Evolutionary conservation across 92 coral and sea anemone genomes (phyloP).

Genomic region (Actinernus sp.): DNA sequence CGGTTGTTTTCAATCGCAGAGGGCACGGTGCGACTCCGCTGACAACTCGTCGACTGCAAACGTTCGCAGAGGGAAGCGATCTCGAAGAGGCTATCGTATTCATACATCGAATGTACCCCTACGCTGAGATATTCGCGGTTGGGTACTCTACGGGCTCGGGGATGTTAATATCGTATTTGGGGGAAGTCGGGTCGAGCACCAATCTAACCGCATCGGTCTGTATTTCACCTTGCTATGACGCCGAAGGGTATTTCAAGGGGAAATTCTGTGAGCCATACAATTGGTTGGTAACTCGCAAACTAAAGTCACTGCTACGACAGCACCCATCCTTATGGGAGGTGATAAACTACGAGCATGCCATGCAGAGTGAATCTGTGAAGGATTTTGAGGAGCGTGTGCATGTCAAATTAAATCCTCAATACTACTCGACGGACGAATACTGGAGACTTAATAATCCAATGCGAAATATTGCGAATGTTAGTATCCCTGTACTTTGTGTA

Average conservation of each 20-base stretch:
- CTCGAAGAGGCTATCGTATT: conserved; percentile 88
- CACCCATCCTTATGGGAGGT: conserved; percentile 86
- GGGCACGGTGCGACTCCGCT: conserved; percentile 90
- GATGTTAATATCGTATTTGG: conserved; percentile 86
- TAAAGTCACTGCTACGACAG: conserved; percentile 67
- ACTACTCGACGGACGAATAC: conserved; percentile 74
- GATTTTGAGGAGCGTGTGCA: conserved; percentile 92
- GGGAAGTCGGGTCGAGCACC: conserved; percentile 61
- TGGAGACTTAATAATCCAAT: conserved; percentile 88
- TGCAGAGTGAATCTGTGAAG: conserved; percentile 71
- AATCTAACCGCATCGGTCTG: conserved; percentile 84
- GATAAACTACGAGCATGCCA: conserved; percentile 77
- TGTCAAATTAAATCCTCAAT: conserved; percentile 71
- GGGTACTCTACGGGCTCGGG: conserved; percentile 90
- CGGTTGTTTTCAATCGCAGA: conserved; percentile 97
- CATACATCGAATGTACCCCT: conserved; percentile 81
- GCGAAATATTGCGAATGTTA: conserved; percentile 82
- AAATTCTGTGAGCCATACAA: conserved; percentile 84
- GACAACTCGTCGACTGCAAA: conserved; percentile 90
- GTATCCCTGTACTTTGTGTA: conserved; percentile 89
- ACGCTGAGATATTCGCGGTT: conserved; percentile 86
- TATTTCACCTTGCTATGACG: conserved; percentile 90
- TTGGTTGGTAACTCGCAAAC: conserved; percentile 82
- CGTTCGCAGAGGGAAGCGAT: conserved; percentile 81
- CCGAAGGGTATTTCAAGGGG: conserved; percentile 77